Evolutionary conservation across 1,140 invertebrate species (phyloP).

Genomic region (Drosophila ohnishii): DNA sequence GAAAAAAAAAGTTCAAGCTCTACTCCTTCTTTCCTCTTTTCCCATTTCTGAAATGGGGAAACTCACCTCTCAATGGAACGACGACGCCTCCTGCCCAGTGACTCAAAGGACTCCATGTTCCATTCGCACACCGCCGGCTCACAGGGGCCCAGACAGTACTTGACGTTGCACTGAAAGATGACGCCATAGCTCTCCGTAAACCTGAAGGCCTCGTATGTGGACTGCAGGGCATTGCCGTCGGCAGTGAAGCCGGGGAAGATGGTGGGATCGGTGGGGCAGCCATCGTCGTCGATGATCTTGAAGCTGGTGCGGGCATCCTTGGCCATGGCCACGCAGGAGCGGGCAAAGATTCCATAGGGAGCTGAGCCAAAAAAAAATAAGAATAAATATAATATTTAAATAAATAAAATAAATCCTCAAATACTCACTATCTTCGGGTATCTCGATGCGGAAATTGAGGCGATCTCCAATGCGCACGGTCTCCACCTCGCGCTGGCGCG

Average conservation of each 20-base stretch:
- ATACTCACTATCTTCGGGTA: constrained; percentile 95
- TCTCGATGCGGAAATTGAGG: constrained; percentile 97
- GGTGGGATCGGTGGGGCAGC: constrained; percentile 95
- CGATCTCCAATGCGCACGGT: constrained; percentile 97
- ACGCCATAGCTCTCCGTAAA: constrained; percentile 98
- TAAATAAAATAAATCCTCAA: not conserved
- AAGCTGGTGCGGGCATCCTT: constrained; percentile 98
- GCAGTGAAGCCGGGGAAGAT: constrained; percentile 96
- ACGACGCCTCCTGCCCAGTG: constrained; percentile 94
- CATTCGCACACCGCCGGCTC: constrained; percentile 95
- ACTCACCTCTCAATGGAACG: constrained; percentile 86
- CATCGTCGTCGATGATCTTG: constrained; percentile 97
- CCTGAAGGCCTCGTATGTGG: constrained; percentile 96
- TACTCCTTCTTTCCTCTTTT: not conserved
- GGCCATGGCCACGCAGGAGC: constrained; percentile 97
- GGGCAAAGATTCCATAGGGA: constrained; percentile 97
- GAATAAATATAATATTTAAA: constrained; percentile 31
- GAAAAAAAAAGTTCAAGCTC: not conserved
- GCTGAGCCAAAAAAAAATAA: constrained; percentile 83
- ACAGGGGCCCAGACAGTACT: constrained; percentile 97
- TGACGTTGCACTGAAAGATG: constrained; percentile 98
- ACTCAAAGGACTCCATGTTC: constrained; percentile 93
- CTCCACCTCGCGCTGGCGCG: constrained; percentile 92
- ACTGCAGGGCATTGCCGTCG: constrained; percentile 94
- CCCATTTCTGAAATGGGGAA: not conserved